Evolutionary conservation across 2,888 invertebrate species (phyloP).

Genomic region (Philaethria dido): DNA sequence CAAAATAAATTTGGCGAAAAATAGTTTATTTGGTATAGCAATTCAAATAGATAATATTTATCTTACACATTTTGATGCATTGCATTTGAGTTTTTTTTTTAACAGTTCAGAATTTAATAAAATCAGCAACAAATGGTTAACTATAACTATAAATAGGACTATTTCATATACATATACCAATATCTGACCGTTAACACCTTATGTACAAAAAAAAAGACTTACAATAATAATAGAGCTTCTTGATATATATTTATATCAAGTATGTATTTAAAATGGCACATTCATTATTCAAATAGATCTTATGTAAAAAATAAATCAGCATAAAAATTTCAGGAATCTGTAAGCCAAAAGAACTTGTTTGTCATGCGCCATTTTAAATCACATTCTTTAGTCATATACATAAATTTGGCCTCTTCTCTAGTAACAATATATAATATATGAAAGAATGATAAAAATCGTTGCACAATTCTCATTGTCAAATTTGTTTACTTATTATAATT

Average conservation of each 20-base stretch:
- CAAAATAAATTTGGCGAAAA: conserved; percentile 43
- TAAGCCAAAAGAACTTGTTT: background rate
- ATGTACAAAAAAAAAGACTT: conserved; percentile 23
- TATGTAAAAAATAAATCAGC: too few species aligned
- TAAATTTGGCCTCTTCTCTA: conserved; percentile 16
- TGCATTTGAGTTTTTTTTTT: conserved; percentile 77
- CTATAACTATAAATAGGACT: conserved; percentile 68
- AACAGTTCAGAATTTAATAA: conserved; percentile 81
- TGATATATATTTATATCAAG: background rate
- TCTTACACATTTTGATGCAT: conserved; percentile 83
- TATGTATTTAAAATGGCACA: background rate
- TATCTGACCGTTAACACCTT: conserved; percentile 66
- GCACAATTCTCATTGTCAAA: conserved; percentile 3
- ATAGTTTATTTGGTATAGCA: conserved; percentile 60
- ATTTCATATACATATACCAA: conserved; percentile 49
- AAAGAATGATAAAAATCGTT: conserved; percentile 15
- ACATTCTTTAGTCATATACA: background rate
- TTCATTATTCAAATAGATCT: background rate
- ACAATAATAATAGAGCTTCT: background rate
- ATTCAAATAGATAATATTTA: conserved; percentile 78
- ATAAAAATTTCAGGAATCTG: background rate
- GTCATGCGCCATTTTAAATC: background rate
- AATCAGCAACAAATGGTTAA: conserved; percentile 77
- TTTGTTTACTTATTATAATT: conserved; percentile 6
- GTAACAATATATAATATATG: conserved; percentile 1